Evolutionary conservation across 2,888 invertebrate species (phyloP).

Genomic region (Lochmaea capreae): DNA sequence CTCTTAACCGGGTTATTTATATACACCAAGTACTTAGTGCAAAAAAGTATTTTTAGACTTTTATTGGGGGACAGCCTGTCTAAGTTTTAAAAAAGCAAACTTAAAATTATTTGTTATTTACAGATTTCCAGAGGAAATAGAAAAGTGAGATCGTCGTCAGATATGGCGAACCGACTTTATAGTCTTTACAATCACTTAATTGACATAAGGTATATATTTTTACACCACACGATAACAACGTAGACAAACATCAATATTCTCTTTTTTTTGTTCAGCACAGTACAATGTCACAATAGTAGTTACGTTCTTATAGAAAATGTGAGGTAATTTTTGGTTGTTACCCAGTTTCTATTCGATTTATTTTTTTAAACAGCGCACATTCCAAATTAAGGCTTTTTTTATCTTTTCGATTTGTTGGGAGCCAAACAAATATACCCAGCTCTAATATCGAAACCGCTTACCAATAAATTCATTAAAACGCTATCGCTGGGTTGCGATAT

Average conservation of each 20-base stretch:
- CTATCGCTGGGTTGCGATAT: slow-evolving; percentile 74
- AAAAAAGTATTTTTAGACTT: too few species aligned
- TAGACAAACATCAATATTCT: background rate
- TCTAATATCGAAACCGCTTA: slow-evolving; percentile 94
- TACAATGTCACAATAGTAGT: background rate
- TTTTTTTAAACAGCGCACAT: slow-evolving; percentile 8
- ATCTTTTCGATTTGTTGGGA: slow-evolving; percentile 66
- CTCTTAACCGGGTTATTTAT: too few species aligned
- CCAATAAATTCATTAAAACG: slow-evolving; percentile 93
- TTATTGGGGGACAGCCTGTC: too few species aligned
- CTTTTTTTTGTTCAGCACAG: background rate
- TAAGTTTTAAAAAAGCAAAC: background rate
- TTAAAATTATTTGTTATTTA: slow-evolving; percentile 2
- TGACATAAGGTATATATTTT: background rate
- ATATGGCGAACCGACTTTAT: background rate
- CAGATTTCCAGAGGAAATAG: background rate
- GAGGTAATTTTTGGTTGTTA: background rate
- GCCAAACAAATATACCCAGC: slow-evolving; percentile 91
- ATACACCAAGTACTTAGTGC: too few species aligned
- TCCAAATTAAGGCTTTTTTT: slow-evolving; percentile 42
- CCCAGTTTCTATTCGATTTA: background rate
- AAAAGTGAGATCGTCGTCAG: background rate
- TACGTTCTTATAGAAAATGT: background rate
- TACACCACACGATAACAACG: background rate
- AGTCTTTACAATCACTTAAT: background rate